Percentiles rank a stretch among this genome's conserved stretches.
phyloP scores from a whole-genome alignment of 2,888 invertebrate species.

The Ormyrus labotus region DNA sequence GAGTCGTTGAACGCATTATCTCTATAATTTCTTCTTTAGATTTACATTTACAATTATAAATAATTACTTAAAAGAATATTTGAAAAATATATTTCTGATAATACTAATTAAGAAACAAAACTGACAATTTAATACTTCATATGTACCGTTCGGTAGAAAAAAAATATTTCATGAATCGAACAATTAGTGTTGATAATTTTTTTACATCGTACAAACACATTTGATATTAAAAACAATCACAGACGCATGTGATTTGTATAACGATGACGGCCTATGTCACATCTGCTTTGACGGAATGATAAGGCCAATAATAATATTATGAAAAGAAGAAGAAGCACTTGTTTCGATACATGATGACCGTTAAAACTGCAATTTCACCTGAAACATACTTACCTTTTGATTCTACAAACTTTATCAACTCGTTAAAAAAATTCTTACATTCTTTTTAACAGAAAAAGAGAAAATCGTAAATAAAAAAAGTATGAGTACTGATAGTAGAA shows the following conservation, averaged over 20 bases:
- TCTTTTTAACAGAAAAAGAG: slow-evolving; percentile 26
- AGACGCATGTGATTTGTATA: slow-evolving; percentile 54
- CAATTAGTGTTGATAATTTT: slow-evolving; percentile 50
- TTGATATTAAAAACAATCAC: slow-evolving; percentile 57
- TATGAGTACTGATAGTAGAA: slow-evolving; percentile 53
- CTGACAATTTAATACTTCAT: slow-evolving; percentile 48
- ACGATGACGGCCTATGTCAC: slow-evolving; percentile 42
- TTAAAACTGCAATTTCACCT: slow-evolving; percentile 43
- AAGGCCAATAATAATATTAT: slow-evolving; percentile 48
- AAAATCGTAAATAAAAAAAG: slow-evolving; percentile 42
- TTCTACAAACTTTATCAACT: slow-evolving; percentile 25
- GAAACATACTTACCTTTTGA: slow-evolving; percentile 53
- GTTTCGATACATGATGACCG: slow-evolving; percentile 31
- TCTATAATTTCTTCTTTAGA: slow-evolving; percentile 44
- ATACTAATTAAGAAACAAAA: slow-evolving; percentile 42
- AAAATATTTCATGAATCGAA: slow-evolving; percentile 51
- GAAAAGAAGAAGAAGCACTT: slow-evolving; percentile 49
- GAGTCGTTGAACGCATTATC: slow-evolving; percentile 36
- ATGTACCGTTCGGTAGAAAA: slow-evolving; percentile 53
- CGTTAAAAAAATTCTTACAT: slow-evolving; percentile 11
- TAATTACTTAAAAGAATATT: slow-evolving; percentile 53
- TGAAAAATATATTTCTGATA: slow-evolving; percentile 57
- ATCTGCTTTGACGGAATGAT: slow-evolving; percentile 43
- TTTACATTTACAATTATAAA: slow-evolving; percentile 54
- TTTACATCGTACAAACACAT: slow-evolving; percentile 56